Evolutionary conservation across 2,888 invertebrate genomes (phyloP), one percentile per base, ranked within the genome.

Genomic region (Eupithecia subfuscata): DNA sequence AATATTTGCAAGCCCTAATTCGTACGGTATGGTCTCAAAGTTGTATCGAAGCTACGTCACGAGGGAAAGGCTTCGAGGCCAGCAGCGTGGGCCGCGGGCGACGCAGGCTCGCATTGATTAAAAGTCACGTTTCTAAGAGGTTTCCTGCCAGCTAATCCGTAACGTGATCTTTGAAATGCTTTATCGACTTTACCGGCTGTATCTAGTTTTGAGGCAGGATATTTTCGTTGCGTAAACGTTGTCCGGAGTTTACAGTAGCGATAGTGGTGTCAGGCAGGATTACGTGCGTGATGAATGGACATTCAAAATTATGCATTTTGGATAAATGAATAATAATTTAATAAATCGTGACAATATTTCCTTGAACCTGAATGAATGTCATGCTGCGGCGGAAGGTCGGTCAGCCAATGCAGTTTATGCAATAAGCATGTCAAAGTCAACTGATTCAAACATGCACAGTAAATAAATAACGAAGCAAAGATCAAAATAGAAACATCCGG

Each of bases 41-140:
- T 37, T 70, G 79, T 80, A 80, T 82, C 77, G 76, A 65, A 73
- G 75, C 75, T 76, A 76, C 83, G 87, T 86, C 85, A 84, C 75
- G 72, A 87, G 87, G 87, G 88, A 89, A 89, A 89, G 88, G 89
- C 85, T 81, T 75, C 87, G 84, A 88, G 89, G 88, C 84, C 87
- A 64, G 22, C 22, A 48, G 40, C 65, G 65, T 37, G 65, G 65
- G 76, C 22, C 76, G 82, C 83, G 81, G 84, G 87, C 83, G 86
- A 83, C 77, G 69, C 73, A 76, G 72, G 81, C 56, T 78, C 79
- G 77, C 79, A 84, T 82, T 77, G 75, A 83, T 82, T 80, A 84
- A 85, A 86, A 84, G 83, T 83, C 84, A 83, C 79, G 78, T 78
- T 79, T 69, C 65, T 45, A 67, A 69, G 71, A 73, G 75, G 73